Conservation (phyloP, 2,113 vertebrate genomes). For the Oxygymnocypris stewartii region DNA sequence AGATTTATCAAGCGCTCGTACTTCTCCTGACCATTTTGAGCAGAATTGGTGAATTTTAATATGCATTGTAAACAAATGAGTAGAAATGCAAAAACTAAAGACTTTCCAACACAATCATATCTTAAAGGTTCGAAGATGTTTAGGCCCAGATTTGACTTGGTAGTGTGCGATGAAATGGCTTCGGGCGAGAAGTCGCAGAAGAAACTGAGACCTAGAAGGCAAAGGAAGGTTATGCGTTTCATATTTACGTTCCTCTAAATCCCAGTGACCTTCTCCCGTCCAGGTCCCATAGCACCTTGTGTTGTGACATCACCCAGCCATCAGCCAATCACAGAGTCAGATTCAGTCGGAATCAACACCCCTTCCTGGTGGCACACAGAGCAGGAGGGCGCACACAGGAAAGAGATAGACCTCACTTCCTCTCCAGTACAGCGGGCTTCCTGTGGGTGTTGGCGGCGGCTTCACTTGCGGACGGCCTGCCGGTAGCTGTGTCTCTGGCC, state of each 20-base stretch:
- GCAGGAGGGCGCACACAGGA: constrained; percentile 39
- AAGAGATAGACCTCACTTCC: constrained; percentile 46
- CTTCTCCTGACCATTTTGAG: too few relatives aligned
- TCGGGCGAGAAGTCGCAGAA: constrained; percentile 8
- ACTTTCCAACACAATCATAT: neutral
- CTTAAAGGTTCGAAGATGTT: neutral
- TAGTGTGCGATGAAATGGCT: constrained; percentile 9
- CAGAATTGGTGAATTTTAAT: neutral
- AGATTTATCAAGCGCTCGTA: neutral
- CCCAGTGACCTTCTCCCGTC: neutral
- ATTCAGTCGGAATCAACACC: constrained; percentile 48
- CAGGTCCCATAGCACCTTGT: constrained; percentile 25
- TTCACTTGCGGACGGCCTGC: constrained; percentile 79
- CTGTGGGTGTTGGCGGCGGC: constrained; percentile 55
- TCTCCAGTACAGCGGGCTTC: constrained; percentile 36
- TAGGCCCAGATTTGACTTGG: constrained; percentile 17
- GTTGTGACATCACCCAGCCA: constrained; percentile 43
- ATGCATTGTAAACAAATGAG: neutral
- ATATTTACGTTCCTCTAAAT: constrained; percentile 6
- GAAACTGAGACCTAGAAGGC: constrained; percentile 18
- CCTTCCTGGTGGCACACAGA: constrained; percentile 33
- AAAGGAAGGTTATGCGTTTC: constrained; percentile 11
- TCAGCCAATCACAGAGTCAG: constrained; percentile 51
- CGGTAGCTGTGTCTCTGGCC: constrained; percentile 82
- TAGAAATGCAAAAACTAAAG: neutral